phyloP scores from a whole-genome alignment of 2,113 vertebrate species.

The Ciconia boyciana region DNA sequence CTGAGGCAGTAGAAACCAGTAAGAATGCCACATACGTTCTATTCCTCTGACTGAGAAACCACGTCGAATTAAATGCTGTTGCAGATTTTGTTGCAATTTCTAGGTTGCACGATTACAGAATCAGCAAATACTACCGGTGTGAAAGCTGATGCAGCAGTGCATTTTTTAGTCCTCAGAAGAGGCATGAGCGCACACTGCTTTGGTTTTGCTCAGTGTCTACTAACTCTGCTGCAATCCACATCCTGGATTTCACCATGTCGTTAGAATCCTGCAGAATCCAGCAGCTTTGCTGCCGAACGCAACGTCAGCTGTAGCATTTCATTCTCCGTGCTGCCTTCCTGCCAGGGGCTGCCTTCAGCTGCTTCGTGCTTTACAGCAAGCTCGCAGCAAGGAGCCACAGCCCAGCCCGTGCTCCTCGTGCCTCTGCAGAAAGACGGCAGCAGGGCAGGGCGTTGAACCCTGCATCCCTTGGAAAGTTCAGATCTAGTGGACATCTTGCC shows the following conservation, averaged over 20 bases:
- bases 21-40: background rate
- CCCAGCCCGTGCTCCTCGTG: background rate
- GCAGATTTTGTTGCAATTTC: background rate
- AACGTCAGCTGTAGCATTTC: background rate
- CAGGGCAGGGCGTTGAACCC: no score
- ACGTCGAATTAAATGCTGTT: background rate
- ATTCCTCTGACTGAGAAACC: background rate
- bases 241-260: background rate
- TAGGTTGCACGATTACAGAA: background rate
- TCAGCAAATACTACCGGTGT: background rate
- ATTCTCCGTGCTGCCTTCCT: background rate
- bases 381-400: background rate
- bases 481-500: background rate
- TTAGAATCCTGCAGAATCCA: background rate
- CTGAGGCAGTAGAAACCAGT: background rate
- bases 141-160: no score
- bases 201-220: no score
- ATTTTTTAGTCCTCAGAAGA: no score
- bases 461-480: background rate
- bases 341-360: background rate
- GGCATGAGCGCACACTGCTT: accelerated
- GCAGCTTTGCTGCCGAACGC: background rate
- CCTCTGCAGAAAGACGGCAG: background rate
- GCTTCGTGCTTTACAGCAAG: background rate
- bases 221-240: no score